Evolutionary conservation across 1,140 invertebrate species (phyloP), one percentile per base, ranked within the genome.

Genomic region (Procambarus virginalis): DNA sequence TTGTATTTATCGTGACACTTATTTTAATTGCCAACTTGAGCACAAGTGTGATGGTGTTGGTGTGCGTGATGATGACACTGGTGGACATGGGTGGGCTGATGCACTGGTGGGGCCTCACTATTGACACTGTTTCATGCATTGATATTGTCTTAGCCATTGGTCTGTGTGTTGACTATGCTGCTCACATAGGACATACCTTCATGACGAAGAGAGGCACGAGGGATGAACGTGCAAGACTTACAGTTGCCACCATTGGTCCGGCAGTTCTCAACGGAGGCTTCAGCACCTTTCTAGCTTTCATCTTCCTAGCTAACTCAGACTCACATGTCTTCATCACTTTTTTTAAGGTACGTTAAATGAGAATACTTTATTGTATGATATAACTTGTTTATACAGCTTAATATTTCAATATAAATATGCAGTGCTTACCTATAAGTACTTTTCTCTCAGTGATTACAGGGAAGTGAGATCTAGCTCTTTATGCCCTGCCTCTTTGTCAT

Each of bases 131-230:
- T 49, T 97, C 97, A 55, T 97, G 97, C 93, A 97, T 98, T 91
- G 96, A 94, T 83, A 94, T 97, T 12, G 97, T 98, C 92, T 94
- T 98, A 82, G 97, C 96, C n/a, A 96, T 98, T 92, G 97, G 97
- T 60, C 94, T 98, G 58, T 97, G 97, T 92, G 97, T 98, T 2
- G 97, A 98, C 94, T 97, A 98, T 92, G 97, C 97, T 0, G 97
- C 97, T 8, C 97, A 98, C 93, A 96, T 98, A 12, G 84, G 93
- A 14, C 97, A 97, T 92, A 96, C 96, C 2, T 97, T 97, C 93
- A 95, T 97, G 92, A 95, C 95, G 51, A 93, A 94, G 45, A 94
- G 94, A 81, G 95, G 95, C 45, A 94, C 95, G 90, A 95, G 96
- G 79, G 93, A 94, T 20, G 95, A 96, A 48, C 94, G 97, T 92